Evolutionary conservation across 2,113 vertebrate species (phyloP).

Genomic region (Galeopterus variegatus): DNA sequence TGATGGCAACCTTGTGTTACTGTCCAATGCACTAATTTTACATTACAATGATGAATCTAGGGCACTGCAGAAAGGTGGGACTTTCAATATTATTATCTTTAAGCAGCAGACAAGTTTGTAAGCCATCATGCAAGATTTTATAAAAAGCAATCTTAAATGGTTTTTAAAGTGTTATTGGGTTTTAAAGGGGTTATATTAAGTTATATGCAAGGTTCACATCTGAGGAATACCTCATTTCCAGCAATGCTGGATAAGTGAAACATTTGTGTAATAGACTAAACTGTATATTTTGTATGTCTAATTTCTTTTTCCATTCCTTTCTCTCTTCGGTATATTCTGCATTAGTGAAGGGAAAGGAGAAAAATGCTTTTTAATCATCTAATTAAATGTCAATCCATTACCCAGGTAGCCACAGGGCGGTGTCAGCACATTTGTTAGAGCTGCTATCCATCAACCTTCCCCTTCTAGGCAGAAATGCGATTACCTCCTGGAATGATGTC

Average conservation of each 20-base stretch:
- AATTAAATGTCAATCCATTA: conserved; percentile 80
- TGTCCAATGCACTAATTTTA: background rate
- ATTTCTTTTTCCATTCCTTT: conserved; percentile 25
- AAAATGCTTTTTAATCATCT: conserved; percentile 72
- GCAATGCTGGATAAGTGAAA: conserved; percentile 34
- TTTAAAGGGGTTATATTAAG: conserved; percentile 39
- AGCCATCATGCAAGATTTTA: conserved; percentile 29
- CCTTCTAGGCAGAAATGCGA: conserved; percentile 77
- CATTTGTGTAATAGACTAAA: conserved; percentile 41
- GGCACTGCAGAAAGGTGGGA: background rate
- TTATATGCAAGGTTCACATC: conserved; percentile 37
- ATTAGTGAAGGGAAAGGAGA: conserved; percentile 72
- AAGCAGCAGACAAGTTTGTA: conserved; percentile 1
- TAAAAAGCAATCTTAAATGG: conserved; percentile 1
- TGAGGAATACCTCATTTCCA: conserved; percentile 55
- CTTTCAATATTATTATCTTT: conserved; percentile 8
- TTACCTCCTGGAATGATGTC: conserved; percentile 77
- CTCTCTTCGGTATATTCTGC: background rate
- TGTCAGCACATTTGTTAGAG: conserved; percentile 77
- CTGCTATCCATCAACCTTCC: conserved; percentile 75
- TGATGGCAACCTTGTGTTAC: background rate
- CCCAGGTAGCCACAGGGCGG: conserved; percentile 74
- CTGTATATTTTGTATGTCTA: background rate
- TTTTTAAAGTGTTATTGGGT: conserved; percentile 32
- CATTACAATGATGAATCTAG: background rate